Conservation (phyloP, 1,140 invertebrate species). For the Trissolcus basalis region DNA sequence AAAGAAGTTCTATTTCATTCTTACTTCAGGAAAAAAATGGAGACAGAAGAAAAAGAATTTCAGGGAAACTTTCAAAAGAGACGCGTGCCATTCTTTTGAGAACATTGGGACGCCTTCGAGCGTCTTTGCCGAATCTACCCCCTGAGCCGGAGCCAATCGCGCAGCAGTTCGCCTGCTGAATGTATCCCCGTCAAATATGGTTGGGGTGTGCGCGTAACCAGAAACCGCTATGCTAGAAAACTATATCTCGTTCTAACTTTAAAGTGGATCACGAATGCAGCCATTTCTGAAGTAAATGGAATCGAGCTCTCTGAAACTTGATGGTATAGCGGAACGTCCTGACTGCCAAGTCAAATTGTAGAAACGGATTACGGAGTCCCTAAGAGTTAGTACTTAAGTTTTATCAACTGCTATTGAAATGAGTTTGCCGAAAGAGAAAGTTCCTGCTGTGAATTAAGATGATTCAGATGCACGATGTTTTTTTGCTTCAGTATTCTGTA, state of each 20-base stretch:
- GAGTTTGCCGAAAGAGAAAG: constrained; percentile 56
- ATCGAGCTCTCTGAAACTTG: constrained; percentile 45
- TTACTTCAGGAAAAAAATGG: not conserved
- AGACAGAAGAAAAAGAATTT: constrained; percentile 22
- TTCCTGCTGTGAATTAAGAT: constrained; percentile 41
- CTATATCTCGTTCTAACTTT: constrained; percentile 60
- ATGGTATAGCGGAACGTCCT: constrained; percentile 41
- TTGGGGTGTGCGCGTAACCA: constrained; percentile 62
- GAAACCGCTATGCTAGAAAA: constrained; percentile 52
- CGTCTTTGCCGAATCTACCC: constrained; percentile 50
- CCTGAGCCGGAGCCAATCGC: constrained; percentile 66
- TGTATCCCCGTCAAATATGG: constrained; percentile 70
- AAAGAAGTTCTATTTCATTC: too few relatives aligned
- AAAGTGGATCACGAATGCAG: constrained; percentile 57
- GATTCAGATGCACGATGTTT: constrained; percentile 14
- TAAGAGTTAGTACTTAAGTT: constrained; percentile 52
- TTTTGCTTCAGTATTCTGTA: constrained; percentile 24
- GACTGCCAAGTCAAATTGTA: constrained; percentile 50
- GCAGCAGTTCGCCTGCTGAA: constrained; percentile 50
- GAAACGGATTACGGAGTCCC: constrained; percentile 48
- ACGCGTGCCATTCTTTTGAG: constrained; percentile 73
- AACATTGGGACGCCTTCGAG: constrained; percentile 69
- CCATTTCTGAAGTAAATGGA: constrained; percentile 51
- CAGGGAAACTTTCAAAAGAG: constrained; percentile 60
- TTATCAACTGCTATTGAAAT: constrained; percentile 58